phyloP scores from a whole-genome alignment of 2,797 vertebrate species.

The Thamnophis elegans region DNA sequence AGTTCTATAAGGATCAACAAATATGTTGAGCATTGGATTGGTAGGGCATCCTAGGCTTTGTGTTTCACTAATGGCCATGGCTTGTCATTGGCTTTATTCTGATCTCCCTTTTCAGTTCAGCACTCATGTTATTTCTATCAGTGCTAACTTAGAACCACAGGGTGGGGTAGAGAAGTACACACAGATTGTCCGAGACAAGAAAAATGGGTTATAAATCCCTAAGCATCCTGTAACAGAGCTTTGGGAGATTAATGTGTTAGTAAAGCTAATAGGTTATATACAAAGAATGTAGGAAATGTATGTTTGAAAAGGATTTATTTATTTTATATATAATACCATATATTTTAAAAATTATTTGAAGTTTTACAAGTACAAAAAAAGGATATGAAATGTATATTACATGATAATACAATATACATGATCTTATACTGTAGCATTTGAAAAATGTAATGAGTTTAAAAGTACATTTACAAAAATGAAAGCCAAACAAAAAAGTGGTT shows the following conservation, averaged over 20 bases:
- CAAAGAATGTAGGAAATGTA: slow-evolving; percentile 16
- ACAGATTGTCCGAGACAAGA: slow-evolving; percentile 28
- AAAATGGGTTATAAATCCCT: slow-evolving; percentile 26
- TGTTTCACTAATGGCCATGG: slow-evolving; percentile 20
- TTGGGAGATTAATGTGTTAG: slow-evolving; percentile 41
- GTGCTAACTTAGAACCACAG: slow-evolving; percentile 37
- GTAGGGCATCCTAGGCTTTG: slow-evolving; percentile 17
- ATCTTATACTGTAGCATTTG: slow-evolving; percentile 4
- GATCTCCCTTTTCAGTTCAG: slow-evolving; percentile 35
- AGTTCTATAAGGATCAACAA: not conserved
- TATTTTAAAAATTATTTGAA: slow-evolving; percentile 24
- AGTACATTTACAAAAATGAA: slow-evolving; percentile 37
- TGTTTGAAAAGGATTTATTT: slow-evolving; percentile 14
- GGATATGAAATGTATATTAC: slow-evolving; percentile 15
- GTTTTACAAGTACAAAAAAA: not conserved
- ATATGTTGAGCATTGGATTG: not conserved
- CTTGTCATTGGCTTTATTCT: slow-evolving; percentile 37
- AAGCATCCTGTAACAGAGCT: slow-evolving; percentile 33
- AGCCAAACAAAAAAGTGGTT: slow-evolving; percentile 35
- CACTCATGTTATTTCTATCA: slow-evolving; percentile 33
- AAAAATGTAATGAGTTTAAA: slow-evolving; percentile 2
- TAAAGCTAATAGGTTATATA: slow-evolving; percentile 5
- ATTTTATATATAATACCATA: slow-evolving; percentile 15
- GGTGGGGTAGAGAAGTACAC: slow-evolving; percentile 25
- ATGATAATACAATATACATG: not conserved